These are phyloP conservation scores for Hemicordylus capensis DNA, from an alignment of 2,113 vertebrate genomes.

Conservation along the genomic window DNA sequence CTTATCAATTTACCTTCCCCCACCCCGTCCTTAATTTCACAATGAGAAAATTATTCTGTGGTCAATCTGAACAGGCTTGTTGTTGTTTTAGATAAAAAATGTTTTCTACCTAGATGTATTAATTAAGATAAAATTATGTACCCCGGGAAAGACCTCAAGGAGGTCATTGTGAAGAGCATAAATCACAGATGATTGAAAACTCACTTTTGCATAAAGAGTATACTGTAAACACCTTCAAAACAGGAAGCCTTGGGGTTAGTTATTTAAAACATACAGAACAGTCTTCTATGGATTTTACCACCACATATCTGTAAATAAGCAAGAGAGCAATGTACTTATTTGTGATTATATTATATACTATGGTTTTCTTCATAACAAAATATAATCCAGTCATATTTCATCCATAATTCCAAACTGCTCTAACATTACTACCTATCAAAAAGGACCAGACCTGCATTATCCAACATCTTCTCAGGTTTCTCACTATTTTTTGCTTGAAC, in stretches of 20 bases:
- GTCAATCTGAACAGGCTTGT: constrained; percentile 9
- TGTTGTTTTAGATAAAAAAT: not conserved
- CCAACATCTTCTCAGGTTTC: not conserved
- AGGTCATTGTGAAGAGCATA: not conserved
- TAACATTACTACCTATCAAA: not conserved
- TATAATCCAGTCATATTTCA: not conserved
- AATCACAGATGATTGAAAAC: constrained; percentile 47
- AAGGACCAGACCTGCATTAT: not conserved
- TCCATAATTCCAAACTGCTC: not conserved
- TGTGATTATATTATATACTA: not conserved
- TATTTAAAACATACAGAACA: not conserved
- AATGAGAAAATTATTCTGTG: constrained; percentile 14
- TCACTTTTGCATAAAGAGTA: constrained; percentile 34
- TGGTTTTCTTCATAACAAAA: not conserved
- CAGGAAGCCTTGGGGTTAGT: constrained; percentile 22
- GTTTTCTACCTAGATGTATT: constrained; percentile 36
- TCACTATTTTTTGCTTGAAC: not conserved
- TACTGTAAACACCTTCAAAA: constrained; percentile 37
- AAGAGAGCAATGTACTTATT: not conserved
- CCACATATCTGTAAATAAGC: not conserved
- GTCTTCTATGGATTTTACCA: not conserved
- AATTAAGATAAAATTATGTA: constrained; percentile 47
- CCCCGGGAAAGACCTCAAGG: constrained; percentile 30
- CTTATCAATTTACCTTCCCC: constrained; percentile 14
- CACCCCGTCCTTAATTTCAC: constrained; percentile 43